A percentile compares a stretch with the other conserved stretches of the same genome.
Conservation (phyloP, 2,888 invertebrate species). For the Zygogramma bicolorata region DNA sequence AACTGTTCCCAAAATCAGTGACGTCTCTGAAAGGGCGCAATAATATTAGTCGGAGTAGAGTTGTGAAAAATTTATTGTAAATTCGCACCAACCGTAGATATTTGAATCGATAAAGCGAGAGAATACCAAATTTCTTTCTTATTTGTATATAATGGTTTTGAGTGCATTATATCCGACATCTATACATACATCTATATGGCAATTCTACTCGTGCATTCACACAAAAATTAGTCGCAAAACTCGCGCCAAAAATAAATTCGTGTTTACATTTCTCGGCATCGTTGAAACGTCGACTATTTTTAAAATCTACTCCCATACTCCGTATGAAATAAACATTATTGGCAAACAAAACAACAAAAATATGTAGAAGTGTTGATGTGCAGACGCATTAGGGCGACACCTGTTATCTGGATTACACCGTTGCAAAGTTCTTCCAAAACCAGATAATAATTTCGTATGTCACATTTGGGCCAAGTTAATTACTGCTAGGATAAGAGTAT, state of each 20-base stretch:
- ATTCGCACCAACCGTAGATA: too few relatives aligned
- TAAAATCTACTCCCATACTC: not conserved
- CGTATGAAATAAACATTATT: slow-evolving; percentile 17
- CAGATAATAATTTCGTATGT: not conserved
- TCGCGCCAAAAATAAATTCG: not conserved
- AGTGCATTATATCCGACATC: too few relatives aligned
- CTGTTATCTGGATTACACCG: not conserved
- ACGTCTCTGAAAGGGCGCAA: too few relatives aligned
- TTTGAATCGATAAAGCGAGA: too few relatives aligned
- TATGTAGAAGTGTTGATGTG: slow-evolving; percentile 8
- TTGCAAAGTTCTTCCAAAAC: not conserved
- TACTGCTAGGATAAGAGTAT: too few relatives aligned
- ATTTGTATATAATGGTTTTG: too few relatives aligned
- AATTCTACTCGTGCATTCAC: not conserved
- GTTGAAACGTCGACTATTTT: slow-evolving; percentile 6
- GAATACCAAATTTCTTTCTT: too few relatives aligned
- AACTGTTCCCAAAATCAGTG: not conserved
- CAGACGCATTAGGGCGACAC: not conserved
- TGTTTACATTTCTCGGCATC: slow-evolving; percentile 1
- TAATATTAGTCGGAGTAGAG: too few relatives aligned
- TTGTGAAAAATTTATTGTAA: too few relatives aligned
- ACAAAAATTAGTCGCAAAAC: not conserved
- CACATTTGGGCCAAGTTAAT: too few relatives aligned
- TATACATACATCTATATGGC: not conserved
- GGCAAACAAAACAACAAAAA: slow-evolving; percentile 19